These are phyloP conservation scores for Montipora cactus DNA, from an alignment of 64 coral and sea anemone genomes.

Conservation along the genomic window DNA sequence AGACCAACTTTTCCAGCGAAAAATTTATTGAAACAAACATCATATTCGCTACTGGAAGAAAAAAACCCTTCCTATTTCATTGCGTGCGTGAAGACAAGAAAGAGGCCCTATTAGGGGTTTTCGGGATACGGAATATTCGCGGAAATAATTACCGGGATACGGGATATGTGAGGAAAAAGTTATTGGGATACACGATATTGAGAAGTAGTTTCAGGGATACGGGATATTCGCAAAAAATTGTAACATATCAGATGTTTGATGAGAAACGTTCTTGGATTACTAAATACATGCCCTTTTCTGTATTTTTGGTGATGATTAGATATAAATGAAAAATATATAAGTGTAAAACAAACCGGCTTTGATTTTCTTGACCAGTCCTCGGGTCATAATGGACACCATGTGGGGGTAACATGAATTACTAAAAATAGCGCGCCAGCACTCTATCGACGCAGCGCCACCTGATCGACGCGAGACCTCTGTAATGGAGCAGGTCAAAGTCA, in stretches of 20 bases:
- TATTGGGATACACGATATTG: slow-evolving; percentile 20
- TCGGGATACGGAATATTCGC: slow-evolving; percentile 33
- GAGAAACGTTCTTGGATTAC: slow-evolving; percentile 25
- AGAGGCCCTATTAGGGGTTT: slow-evolving; percentile 1
- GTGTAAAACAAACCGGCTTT: slow-evolving; percentile 45
- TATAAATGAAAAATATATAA: slow-evolving; percentile 32
- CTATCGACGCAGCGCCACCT: not conserved
- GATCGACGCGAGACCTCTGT: too few species aligned
- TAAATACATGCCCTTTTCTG: slow-evolving; percentile 22
- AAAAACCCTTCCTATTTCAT: too few species aligned
- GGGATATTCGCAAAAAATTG: slow-evolving; percentile 41
- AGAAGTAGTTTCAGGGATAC: slow-evolving; percentile 40
- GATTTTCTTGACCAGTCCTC: slow-evolving; percentile 38
- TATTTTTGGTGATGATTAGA: slow-evolving; percentile 17
- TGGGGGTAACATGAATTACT: slow-evolving; percentile 17
- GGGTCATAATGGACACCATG: slow-evolving; percentile 27
- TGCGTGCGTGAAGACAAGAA: too few species aligned
- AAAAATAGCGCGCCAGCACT: slow-evolving; percentile 39
- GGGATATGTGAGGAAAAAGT: slow-evolving; percentile 17
- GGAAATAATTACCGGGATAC: slow-evolving; percentile 12
- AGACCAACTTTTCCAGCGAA: too few species aligned
- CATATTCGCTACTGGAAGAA: too few species aligned
- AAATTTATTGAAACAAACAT: too few species aligned
- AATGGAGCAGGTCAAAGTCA: too few species aligned
- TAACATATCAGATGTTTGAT: slow-evolving; percentile 34